Base-by-base conservation (phyloP, 2,888 invertebrate species). In the Lycaena phlaeas region DNA sequence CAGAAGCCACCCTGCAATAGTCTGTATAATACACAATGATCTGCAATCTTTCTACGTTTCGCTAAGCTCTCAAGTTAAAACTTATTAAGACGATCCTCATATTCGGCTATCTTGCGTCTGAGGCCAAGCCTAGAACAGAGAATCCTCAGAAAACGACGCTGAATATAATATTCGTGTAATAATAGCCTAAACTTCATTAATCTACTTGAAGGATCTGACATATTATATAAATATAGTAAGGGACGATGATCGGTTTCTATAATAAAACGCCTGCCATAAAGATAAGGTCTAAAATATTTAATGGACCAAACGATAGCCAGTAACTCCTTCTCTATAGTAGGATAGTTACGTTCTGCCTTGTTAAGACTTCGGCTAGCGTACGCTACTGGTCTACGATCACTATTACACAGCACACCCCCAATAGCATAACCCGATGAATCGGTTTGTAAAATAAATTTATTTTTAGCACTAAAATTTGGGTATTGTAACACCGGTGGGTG, bases 241-340 rank as follows among this genome's bases (percentile, higher is more conserved):
- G 49, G 49, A 29, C 36, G 46, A 14, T 52, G 52, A 28, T 52
- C 49, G 1, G 50, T 49, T 12, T 18, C 28, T 11, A 50, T 50
- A 4, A 12, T 45, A 34, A 50, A 49, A 0, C 4, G 27, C 36
- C 27, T 37, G 0, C 51, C 51, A 18, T 37, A 47, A 4, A 49
- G 25, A 28, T 49, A 49, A 5, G 48, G 51, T 29, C 46, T 18
- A 36, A 51, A 48, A 31, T 49, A n/a, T n/a, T n/a, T 50, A 6
- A 46, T 30, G n/a, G 36, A 11, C 49, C 49, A 48, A 3, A 52
- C 47, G 5, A 46, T 43, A 9, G 49, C 42, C 7, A 49, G n/a
- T 4, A 49, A 26, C 14, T 51, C 45, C 18, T 51, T 51, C 36
- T 45, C 25, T 10, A 49, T 44, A 2, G 40, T 40, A 7, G 44